phyloP scores from a whole-genome alignment of 1,140 invertebrate genomes.

The Anoplophora glabripennis region DNA sequence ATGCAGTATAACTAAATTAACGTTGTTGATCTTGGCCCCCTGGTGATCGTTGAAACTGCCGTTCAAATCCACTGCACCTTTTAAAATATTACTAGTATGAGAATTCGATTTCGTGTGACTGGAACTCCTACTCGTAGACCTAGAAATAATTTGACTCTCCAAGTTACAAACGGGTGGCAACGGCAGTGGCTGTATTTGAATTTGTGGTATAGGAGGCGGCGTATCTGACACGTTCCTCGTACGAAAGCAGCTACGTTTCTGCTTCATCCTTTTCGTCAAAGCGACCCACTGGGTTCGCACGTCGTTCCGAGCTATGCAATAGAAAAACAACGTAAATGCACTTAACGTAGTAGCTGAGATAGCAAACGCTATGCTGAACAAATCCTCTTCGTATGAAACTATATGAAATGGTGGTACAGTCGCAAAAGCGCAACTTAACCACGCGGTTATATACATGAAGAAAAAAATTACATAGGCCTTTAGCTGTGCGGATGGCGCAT shows the following conservation, averaged over 20 bases:
- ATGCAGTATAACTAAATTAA: conserved; percentile 67
- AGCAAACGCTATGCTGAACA: conserved; percentile 76
- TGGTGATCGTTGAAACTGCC: conserved; percentile 32
- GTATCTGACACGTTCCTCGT: conserved; percentile 65
- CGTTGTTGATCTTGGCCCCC: conserved; percentile 53
- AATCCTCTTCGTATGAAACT: conserved; percentile 67
- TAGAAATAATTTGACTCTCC: conserved; percentile 49
- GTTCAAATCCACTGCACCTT: conserved; percentile 52
- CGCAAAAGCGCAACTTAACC: conserved; percentile 69
- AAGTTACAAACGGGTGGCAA: conserved; percentile 32
- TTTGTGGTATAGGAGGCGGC: conserved; percentile 55
- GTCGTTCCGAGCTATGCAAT: conserved; percentile 79
- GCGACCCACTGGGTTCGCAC: conserved; percentile 71
- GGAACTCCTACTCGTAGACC: conserved; percentile 62
- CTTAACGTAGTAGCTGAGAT: conserved; percentile 69
- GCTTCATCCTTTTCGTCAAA: conserved; percentile 59
- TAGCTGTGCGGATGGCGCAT: conserved; percentile 75
- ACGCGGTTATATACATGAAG: conserved; percentile 72
- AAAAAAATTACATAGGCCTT: conserved; percentile 76
- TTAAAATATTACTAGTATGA: conserved; percentile 53
- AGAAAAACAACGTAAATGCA: conserved; percentile 82
- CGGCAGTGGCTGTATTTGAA: conserved; percentile 48
- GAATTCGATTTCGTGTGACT: conserved; percentile 56
- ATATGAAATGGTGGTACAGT: conserved; percentile 63
- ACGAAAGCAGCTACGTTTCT: conserved; percentile 58